Evolutionary conservation across 2,113 vertebrate species (phyloP).

Genomic region (Pavo muticus): DNA sequence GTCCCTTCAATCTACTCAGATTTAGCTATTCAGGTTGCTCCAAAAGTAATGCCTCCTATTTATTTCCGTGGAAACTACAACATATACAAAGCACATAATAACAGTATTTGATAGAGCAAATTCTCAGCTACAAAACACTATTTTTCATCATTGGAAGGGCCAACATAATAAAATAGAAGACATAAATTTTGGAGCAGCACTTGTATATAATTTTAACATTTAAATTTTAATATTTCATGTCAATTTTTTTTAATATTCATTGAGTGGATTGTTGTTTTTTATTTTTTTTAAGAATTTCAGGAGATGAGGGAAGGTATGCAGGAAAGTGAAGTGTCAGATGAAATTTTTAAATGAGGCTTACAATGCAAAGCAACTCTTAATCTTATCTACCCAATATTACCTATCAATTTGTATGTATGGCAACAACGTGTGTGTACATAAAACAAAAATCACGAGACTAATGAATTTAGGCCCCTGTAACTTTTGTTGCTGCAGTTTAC

Average conservation of each 20-base stretch:
- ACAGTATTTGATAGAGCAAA: no score
- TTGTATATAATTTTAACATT: neutral
- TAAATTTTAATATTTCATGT: neutral
- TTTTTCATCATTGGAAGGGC: no score
- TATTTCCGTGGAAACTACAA: no score
- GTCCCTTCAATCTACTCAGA: neutral
- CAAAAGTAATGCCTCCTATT: no score
- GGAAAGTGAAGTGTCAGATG: neutral
- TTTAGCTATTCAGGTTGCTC: neutral
- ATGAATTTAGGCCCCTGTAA: neutral
- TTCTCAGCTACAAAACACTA: no score
- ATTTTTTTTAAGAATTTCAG: neutral
- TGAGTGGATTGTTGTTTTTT: neutral
- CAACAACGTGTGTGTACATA: neutral
- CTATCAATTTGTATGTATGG: neutral
- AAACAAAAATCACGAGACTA: neutral
- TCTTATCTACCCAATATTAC: neutral
- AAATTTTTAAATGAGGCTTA: neutral
- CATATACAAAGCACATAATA: no score
- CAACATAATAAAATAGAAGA: neutral
- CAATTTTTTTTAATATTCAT: neutral
- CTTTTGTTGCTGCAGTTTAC: neutral
- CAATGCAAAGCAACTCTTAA: neutral
- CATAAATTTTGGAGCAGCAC: neutral
- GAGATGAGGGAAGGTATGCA: neutral